phyloP scores from a whole-genome alignment of 2,113 vertebrate species.

The Oncorhynchus clarkii region DNA sequence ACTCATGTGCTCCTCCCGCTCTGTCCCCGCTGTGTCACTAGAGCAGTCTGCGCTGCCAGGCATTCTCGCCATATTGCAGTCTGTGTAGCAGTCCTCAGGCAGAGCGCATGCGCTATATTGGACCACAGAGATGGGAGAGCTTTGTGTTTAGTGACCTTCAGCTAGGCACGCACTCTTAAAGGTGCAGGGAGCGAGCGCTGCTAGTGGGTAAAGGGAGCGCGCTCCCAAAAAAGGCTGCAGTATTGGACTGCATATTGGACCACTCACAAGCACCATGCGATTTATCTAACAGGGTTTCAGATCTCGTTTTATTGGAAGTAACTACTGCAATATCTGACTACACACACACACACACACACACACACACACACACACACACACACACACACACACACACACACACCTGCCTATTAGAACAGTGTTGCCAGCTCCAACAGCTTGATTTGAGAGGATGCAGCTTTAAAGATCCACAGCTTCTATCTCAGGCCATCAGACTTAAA shows the following conservation, averaged over 20 bases:
- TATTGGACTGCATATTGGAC: slow-evolving; percentile 61
- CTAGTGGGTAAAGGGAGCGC: slow-evolving; percentile 41
- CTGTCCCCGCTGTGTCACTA: slow-evolving; percentile 58
- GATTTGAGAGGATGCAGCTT: too few relatives aligned
- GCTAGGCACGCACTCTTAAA: slow-evolving; percentile 85
- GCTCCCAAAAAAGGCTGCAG: slow-evolving; percentile 44
- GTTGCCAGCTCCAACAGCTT: slow-evolving; percentile 76
- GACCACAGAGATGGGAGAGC: slow-evolving; percentile 93
- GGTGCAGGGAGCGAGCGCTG: slow-evolving; percentile 70
- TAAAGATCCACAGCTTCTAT: too few relatives aligned
- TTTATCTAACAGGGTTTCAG: background rate
- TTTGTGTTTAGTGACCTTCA: slow-evolving; percentile 97
- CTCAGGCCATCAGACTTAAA: too few relatives aligned
- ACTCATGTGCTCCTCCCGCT: slow-evolving; percentile 53
- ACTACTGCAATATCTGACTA: too few relatives aligned
- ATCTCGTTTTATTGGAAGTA: too few relatives aligned
- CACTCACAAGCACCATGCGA: slow-evolving; percentile 19
- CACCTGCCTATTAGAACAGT: background rate
- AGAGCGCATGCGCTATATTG: slow-evolving; percentile 98
- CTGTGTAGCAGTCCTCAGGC: slow-evolving; percentile 91
- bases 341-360: too few relatives aligned
- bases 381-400: too few relatives aligned
- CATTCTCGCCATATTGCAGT: slow-evolving; percentile 99
- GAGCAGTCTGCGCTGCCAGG: slow-evolving; percentile 86
- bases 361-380: too few relatives aligned